phyloP scores from a whole-genome alignment of 2,888 invertebrate genomes.

The Euproctis similis region DNA sequence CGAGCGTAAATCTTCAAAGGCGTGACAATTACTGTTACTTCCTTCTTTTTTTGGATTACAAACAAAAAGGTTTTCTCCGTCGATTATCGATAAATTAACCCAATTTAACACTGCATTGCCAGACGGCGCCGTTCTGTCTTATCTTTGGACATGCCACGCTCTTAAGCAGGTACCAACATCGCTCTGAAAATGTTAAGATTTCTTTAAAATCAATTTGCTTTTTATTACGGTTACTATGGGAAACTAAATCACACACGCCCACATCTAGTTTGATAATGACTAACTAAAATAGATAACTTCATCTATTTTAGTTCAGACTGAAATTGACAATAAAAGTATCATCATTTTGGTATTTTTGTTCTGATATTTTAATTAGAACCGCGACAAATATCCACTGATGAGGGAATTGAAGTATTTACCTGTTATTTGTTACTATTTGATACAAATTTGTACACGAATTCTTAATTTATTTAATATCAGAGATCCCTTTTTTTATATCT shows the following conservation, averaged over 20 bases:
- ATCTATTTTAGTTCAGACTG: too few relatives aligned
- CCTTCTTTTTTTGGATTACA: slow-evolving; percentile 72
- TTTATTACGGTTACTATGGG: slow-evolving; percentile 51
- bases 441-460: too few relatives aligned
- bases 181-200: slow-evolving; percentile 53
- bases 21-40: slow-evolving; percentile 77
- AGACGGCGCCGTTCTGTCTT: slow-evolving; percentile 69
- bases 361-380: too few relatives aligned
- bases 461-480: too few relatives aligned
- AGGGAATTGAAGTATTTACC: too few relatives aligned
- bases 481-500: too few relatives aligned
- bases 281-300: too few relatives aligned
- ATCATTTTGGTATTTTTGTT: too few relatives aligned
- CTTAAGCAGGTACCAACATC: slow-evolving; percentile 68
- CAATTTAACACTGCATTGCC: slow-evolving; percentile 68
- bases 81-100: slow-evolving; percentile 77
- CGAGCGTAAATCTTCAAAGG: slow-evolving; percentile 76
- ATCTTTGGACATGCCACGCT: slow-evolving; percentile 72
- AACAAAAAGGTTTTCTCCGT: slow-evolving; percentile 76
- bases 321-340: too few relatives aligned
- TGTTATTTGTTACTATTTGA: too few relatives aligned
- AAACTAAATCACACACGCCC: slow-evolving; percentile 16
- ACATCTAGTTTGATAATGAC: slow-evolving; percentile 6
- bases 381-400: too few relatives aligned
- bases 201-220: slow-evolving; percentile 67